phyloP scores from a whole-genome alignment of 1,140 invertebrate genomes.

The Drosophila subobscura region DNA sequence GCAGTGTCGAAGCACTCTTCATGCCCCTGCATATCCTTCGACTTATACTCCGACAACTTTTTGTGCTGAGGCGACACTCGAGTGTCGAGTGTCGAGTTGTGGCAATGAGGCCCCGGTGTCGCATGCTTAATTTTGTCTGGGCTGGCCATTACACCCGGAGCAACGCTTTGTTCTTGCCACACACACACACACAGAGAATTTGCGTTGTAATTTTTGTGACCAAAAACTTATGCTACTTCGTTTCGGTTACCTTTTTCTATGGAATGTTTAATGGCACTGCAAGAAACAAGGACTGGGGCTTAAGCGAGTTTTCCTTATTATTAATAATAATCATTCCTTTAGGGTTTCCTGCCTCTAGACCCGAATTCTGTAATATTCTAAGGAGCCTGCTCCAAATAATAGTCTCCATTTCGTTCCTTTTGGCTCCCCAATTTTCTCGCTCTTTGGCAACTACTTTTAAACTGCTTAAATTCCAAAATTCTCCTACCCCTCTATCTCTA shows the following conservation, averaged over 20 bases:
- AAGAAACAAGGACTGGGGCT: not conserved
- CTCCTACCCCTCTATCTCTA: not conserved
- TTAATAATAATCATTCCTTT: too few species aligned
- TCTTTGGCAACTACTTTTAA: conserved; percentile 6
- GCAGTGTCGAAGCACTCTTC: conserved; percentile 33
- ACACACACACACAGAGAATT: conserved; percentile 21
- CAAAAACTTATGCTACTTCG: conserved; percentile 1
- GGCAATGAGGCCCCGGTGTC: conserved; percentile 50
- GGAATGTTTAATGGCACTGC: too few species aligned
- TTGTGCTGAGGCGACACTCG: not conserved
- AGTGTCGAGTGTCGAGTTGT: not conserved
- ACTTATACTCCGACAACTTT: conserved; percentile 3
- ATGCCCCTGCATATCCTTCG: conserved; percentile 17
- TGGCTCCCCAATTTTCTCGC: not conserved
- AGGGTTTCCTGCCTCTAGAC: too few species aligned
- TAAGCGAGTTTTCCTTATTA: too few species aligned
- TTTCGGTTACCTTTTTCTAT: too few species aligned
- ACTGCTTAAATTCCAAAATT: conserved; percentile 6
- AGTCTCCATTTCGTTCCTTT: too few species aligned
- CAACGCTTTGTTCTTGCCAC: conserved; percentile 42
- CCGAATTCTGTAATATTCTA: too few species aligned
- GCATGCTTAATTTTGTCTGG: conserved; percentile 64
- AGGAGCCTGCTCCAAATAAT: too few species aligned
- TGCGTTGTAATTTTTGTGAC: conserved; percentile 47
- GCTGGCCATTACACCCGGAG: conserved; percentile 50